phyloP scores from a whole-genome alignment of 2,113 vertebrate species.

The Barnardius zonarius region DNA sequence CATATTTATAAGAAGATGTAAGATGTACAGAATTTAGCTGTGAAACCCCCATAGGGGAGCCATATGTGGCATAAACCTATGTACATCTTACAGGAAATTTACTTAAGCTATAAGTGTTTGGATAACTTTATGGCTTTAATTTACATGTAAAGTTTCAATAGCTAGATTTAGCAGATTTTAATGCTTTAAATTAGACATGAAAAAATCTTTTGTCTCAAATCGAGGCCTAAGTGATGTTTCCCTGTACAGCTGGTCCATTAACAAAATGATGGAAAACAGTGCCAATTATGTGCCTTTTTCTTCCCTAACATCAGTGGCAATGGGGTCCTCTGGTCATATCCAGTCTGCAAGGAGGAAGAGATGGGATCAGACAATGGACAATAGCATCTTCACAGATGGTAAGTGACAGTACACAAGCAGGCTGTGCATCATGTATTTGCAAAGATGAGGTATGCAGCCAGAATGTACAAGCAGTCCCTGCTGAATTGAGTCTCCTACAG shows the following conservation, averaged over 20 bases:
- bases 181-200: constrained; percentile 9
- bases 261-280: background rate
- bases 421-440: background rate
- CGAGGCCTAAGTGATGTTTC: background rate
- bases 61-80: constrained; percentile 42
- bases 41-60: constrained; percentile 14
- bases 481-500: background rate
- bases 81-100: constrained; percentile 31
- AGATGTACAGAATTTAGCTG: background rate
- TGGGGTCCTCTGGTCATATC: background rate
- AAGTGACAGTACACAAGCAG: background rate
- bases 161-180: background rate
- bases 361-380: background rate
- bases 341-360: background rate
- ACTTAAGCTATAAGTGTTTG: constrained; percentile 19
- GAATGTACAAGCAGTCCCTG: background rate
- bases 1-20: background rate
- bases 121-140: background rate
- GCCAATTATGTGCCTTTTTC: background rate
- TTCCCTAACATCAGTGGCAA: background rate
- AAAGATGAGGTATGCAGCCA: background rate
- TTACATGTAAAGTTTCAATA: background rate
- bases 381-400: background rate
- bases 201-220: constrained; percentile 3
- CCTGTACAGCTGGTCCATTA: constrained; percentile 12